Evolutionary conservation across 2,113 vertebrate species (phyloP), one percentile per base, ranked within the genome.

Genomic region (Fulmarus glacialis): DNA sequence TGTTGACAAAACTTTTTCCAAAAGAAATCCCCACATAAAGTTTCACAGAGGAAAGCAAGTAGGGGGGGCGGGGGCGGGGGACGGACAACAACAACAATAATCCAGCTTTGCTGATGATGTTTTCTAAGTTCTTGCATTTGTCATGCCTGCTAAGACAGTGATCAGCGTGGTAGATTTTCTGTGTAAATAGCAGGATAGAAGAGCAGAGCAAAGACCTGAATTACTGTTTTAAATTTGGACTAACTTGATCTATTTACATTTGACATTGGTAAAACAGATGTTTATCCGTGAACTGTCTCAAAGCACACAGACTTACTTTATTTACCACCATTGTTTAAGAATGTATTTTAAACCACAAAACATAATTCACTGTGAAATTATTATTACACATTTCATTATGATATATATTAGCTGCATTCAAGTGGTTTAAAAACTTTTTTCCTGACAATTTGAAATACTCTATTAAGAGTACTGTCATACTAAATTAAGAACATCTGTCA

Each of bases 331-430:
- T 19, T 91, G 42, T 53, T 73, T 19, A 87, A 56, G 38, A 64
- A 36, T 36, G 11, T 48, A 72, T 72, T 94, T 91, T 79, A 90
- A 90, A 64, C 32, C 13, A 71, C 20, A 66, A 83, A 78, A 62
- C 6, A 22, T 43, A 91, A 75, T 56, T 77, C 40, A 73, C 27
- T 50, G 16, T 66, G 40, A 90, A 90, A 90, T 85, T 47, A 79
- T 72, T 58, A 82, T 75, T 84, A 82, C 21, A 58, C 18, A 60
- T 80, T 88, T 93, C 90, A 86, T 75, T 91, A 75, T 72, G 40
- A 67, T 24, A 45, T 9, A 30, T n/a, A 77, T 83, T 77, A 88
- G 29, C 17, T 90, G 24, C 34, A 66, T 58, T 79, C 80, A 53
- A 89, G 30, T 60, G 38, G 10, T 60, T 90, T 85, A 66, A 85